Percentiles rank a stretch among this genome's conserved stretches.
Evolutionary conservation across 2,888 invertebrate genomes (phyloP).

Genomic region (Chrysotoxum bicinctum): DNA sequence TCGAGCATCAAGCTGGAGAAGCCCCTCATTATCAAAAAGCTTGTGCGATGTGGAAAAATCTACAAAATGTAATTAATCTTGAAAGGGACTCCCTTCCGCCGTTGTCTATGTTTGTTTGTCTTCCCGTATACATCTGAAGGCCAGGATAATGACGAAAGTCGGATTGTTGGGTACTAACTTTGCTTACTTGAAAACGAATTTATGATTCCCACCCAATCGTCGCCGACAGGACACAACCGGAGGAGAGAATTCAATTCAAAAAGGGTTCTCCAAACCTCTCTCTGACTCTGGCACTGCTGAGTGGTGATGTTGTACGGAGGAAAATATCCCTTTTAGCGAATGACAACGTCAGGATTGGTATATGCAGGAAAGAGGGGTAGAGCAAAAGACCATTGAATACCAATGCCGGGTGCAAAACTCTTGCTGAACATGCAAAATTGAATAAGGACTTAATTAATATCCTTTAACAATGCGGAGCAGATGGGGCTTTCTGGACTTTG

Average conservation of each 20-base stretch:
- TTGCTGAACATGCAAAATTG: slow-evolving; percentile 72
- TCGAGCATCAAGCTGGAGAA: not conserved
- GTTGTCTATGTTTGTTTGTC: slow-evolving; percentile 19
- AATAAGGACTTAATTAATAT: slow-evolving; percentile 73
- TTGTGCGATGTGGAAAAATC: slow-evolving; percentile 47
- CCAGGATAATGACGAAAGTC: slow-evolving; percentile 55
- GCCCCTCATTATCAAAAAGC: slow-evolving; percentile 54
- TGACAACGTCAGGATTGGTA: slow-evolving; percentile 58
- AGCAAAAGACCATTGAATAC: slow-evolving; percentile 10
- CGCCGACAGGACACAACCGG: slow-evolving; percentile 2
- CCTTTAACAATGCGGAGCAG: slow-evolving; percentile 67
- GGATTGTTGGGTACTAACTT: slow-evolving; percentile 60
- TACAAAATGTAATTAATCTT: slow-evolving; percentile 70
- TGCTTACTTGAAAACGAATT: slow-evolving; percentile 58
- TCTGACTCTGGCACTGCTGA: not conserved
- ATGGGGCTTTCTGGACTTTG: slow-evolving; percentile 67
- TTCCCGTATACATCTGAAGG: slow-evolving; percentile 22
- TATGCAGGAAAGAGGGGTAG: not conserved
- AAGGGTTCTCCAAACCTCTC: slow-evolving; percentile 23
- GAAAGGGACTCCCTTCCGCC: slow-evolving; percentile 23
- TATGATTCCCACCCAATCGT: slow-evolving; percentile 54
- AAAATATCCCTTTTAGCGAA: slow-evolving; percentile 28
- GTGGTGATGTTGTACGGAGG: not conserved
- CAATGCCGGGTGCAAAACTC: slow-evolving; percentile 45
- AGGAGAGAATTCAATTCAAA: slow-evolving; percentile 21